A percentile compares a stretch with the other conserved stretches of the same genome.
phyloP scores from a whole-genome alignment of 2,797 vertebrate genomes.

The Naso thynnoides region DNA sequence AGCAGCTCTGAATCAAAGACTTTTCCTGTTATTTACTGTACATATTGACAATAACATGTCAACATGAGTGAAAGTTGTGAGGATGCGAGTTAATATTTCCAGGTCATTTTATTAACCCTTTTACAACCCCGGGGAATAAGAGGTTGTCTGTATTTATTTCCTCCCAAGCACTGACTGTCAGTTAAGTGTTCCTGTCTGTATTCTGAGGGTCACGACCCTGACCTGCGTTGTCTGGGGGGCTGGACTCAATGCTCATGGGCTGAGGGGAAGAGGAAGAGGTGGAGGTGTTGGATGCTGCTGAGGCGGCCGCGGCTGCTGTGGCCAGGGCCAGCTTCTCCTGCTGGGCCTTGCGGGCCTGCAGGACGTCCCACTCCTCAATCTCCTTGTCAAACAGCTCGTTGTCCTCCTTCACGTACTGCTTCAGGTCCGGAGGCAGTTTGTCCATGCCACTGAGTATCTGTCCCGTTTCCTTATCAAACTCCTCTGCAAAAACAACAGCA shows the following conservation, averaged over 20 bases:
- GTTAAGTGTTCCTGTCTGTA: constrained; percentile 28
- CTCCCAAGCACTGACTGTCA: constrained; percentile 39
- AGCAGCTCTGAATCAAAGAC: neutral
- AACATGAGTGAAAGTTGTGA: neutral
- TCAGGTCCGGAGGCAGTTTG: constrained; percentile 94
- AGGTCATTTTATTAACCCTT: constrained; percentile 15
- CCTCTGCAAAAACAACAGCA: constrained; percentile 83
- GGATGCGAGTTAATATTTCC: neutral
- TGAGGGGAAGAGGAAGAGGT: constrained; percentile 79
- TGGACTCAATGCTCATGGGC: constrained; percentile 81
- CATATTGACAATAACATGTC: neutral
- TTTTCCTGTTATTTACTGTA: neutral
- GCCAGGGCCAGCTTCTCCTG: constrained; percentile 92
- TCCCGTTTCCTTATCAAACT: constrained; percentile 96
- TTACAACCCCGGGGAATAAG: constrained; percentile 3
- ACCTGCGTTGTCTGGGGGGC: constrained; percentile 82
- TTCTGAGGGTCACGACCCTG: constrained; percentile 40
- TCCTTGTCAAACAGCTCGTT: constrained; percentile 95
- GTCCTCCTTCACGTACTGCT: constrained; percentile 94
- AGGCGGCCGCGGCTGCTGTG: constrained; percentile 70
- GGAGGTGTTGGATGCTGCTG: constrained; percentile 60
- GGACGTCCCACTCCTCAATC: constrained; percentile 92
- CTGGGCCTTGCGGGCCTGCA: constrained; percentile 90
- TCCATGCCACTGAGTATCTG: constrained; percentile 94
- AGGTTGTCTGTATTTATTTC: constrained; percentile 21